These are phyloP conservation scores for Pipistrellus pipistrellus DNA, from an alignment of 2,797 vertebrate species.

Conservation along the genomic window DNA sequence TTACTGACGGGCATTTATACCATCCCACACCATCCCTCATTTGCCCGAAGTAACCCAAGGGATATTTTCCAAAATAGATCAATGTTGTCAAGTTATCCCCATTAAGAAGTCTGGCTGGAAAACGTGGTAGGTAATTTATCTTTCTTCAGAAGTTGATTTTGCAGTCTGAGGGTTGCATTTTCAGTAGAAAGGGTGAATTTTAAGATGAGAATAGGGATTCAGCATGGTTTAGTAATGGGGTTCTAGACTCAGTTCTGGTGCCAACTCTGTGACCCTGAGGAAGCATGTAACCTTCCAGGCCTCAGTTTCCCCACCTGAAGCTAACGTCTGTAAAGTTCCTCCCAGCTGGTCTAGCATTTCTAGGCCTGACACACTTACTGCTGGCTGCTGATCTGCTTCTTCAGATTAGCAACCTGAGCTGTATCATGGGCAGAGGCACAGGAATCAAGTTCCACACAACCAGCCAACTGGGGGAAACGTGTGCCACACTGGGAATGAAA, in stretches of 20 bases:
- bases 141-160: slow-evolving; percentile 12
- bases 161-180: neutral
- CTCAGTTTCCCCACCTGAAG: slow-evolving; percentile 50
- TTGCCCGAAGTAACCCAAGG: slow-evolving; percentile 48
- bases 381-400: slow-evolving; percentile 26
- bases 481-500: neutral
- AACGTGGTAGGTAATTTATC: slow-evolving; percentile 28
- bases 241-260: neutral
- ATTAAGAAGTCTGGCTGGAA: slow-evolving; percentile 45
- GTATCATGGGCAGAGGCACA: neutral
- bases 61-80: slow-evolving; percentile 9
- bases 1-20: neutral
- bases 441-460: slow-evolving; percentile 53
- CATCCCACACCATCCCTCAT: neutral
- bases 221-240: neutral
- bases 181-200: slow-evolving; percentile 46
- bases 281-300: neutral
- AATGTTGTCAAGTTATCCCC: neutral
- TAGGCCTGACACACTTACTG: slow-evolving; percentile 66
- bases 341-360: slow-evolving; percentile 55
- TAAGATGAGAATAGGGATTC: neutral
- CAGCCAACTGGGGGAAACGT: neutral
- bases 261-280: neutral
- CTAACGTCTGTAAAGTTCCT: neutral
- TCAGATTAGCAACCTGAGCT: slow-evolving; percentile 61